Evolutionary conservation across 2,113 vertebrate species (phyloP), one percentile per base, ranked within the genome.

Genomic region (Brachypteracias leptosomus): DNA sequence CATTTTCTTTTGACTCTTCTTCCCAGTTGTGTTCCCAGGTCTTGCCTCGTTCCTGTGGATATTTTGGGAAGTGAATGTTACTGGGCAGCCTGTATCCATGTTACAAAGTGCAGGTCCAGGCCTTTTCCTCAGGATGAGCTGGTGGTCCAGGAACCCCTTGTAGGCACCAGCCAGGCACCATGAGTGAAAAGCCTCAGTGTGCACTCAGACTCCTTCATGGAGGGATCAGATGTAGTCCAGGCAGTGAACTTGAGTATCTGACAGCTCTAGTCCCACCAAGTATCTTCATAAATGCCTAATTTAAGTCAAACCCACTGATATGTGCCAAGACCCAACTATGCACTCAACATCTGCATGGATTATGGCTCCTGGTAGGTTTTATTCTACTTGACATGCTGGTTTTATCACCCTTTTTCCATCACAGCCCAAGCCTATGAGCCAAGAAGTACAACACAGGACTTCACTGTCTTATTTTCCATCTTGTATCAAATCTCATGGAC

Each of bases 281-380:
- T 84, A 38, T 49, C 67, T 68, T 87, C 24, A 35, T 35, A 83
- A 87, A 63, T 71, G 55, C 11, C 75, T 89, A 54, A 9, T 87
- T 92, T 28, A 71, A 90, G 89, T 89, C 76, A 89, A 66, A 57
- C 35, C 31, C 14, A 25, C 65, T 71, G 65, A 65, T 66, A 46
- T 80, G 49, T 87, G 31, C 62, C 58, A 65, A 38, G 44, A 88
- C 44, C 4, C 62, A 72, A 5, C 3, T 11, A 33, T 40, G 19
- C 70, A 17, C 35, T 84, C 22, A 47, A 29, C 33, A 33, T 42
- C 47, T 47, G 10, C 59, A 11, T 7, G 13, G 55, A 70, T 7
- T 21, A 28, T 33, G 75, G 24, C 31, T 94, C 57, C 65, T 36
- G 17, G 5, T 63, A 63, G 3, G 7, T 19, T 91, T 54, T 15